phyloP scores from a whole-genome alignment of 1,140 invertebrate species.

The Stegodyphus dumicola region DNA sequence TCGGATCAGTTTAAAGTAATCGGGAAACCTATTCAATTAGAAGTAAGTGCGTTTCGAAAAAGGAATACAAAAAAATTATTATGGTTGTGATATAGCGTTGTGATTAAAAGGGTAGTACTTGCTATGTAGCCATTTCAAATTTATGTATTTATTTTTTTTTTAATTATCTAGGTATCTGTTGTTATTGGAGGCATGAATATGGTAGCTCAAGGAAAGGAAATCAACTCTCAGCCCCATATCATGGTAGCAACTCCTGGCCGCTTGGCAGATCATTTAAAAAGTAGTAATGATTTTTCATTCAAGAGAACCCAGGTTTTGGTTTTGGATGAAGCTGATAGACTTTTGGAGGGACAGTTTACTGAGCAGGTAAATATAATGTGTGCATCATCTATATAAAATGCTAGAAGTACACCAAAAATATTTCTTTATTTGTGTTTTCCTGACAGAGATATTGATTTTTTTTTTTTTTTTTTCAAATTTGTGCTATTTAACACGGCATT shows the following conservation, averaged over 20 bases:
- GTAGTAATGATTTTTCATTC: constrained; percentile 81
- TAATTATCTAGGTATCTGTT: constrained; percentile 71
- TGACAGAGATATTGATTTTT: no score
- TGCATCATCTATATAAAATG: no score
- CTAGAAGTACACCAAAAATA: no score
- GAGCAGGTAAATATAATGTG: constrained; percentile 71
- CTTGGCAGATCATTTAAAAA: constrained; percentile 87
- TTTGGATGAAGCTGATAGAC: constrained; percentile 91
- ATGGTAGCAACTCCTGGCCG: constrained; percentile 93
- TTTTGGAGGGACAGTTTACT: constrained; percentile 81
- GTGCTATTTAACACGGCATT: no score
- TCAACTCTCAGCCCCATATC: constrained; percentile 90
- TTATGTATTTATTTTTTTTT: neutral
- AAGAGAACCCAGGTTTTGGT: constrained; percentile 86
- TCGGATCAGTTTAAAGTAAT: constrained; percentile 91
- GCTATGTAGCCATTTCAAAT: neutral
- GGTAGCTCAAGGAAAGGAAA: constrained; percentile 86
- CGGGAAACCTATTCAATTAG: constrained; percentile 85
- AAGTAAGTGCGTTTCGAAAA: constrained; percentile 68
- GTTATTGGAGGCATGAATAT: constrained; percentile 95
- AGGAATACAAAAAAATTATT: no score
- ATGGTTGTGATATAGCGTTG: no score
- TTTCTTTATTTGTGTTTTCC: no score
- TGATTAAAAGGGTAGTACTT: no score
- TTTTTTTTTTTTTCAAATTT: no score